Percentiles rank a stretch among this genome's conserved stretches.
Conservation (phyloP, 2,797 vertebrate genomes). For the Botia almorhae region DNA sequence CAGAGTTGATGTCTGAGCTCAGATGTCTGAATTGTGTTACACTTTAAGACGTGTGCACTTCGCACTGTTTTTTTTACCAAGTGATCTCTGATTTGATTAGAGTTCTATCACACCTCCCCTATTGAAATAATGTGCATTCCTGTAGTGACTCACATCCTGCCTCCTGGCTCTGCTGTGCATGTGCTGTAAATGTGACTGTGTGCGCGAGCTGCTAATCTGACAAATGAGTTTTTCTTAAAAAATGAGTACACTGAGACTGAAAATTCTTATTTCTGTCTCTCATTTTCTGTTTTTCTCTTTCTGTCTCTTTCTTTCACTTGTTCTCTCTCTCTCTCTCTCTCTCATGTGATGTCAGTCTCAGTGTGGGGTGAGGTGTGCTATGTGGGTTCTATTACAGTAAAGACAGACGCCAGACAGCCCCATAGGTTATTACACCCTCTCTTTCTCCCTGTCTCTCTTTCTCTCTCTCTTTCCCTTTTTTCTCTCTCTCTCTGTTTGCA, state of each 20-base stretch:
- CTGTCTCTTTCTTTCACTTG: not conserved
- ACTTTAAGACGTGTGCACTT: not conserved
- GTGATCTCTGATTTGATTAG: constrained; percentile 16
- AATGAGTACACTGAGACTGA: too few species aligned
- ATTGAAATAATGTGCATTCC: constrained; percentile 4
- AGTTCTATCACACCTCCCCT: constrained; percentile 27
- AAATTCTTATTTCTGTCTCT: not conserved
- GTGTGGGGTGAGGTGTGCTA: constrained; percentile 21
- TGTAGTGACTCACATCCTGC: constrained; percentile 47
- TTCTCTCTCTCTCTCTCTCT: not conserved
- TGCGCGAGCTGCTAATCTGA: not conserved
- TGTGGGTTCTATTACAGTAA: constrained; percentile 22
- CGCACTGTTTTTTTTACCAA: not conserved
- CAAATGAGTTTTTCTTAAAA: too few species aligned
- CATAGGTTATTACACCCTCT: constrained; percentile 38
- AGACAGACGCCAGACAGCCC: constrained; percentile 33
- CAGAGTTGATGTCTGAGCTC: not conserved
- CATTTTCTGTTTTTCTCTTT: not conserved
- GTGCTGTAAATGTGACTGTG: constrained; percentile 12
- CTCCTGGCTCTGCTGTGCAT: not conserved
- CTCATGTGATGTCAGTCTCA: not conserved
- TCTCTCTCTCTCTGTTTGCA: constrained; percentile 33
- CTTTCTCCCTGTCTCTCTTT: constrained; percentile 63
- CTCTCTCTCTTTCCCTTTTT: constrained; percentile 29
- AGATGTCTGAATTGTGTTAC: not conserved